Evolutionary conservation across 2,113 vertebrate genomes (phyloP).

Genomic region (Montifringilla adamsi): DNA sequence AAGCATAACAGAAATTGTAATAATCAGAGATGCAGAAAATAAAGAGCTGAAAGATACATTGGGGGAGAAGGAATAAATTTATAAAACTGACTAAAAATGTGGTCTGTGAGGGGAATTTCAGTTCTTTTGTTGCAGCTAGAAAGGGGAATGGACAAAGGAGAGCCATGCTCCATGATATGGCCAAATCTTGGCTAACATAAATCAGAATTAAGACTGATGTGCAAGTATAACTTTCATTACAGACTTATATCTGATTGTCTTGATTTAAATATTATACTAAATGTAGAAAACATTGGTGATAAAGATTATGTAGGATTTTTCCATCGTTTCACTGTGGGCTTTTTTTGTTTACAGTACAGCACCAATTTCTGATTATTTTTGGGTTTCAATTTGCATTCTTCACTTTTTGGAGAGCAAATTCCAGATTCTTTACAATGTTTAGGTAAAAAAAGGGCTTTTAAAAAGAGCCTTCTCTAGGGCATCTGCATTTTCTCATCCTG

Average conservation of each 20-base stretch:
- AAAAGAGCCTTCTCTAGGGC: not conserved
- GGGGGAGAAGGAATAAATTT: not conserved
- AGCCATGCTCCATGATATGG: fast-evolving
- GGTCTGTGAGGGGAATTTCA: not conserved
- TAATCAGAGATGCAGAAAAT: not conserved
- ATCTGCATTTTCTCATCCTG: not conserved
- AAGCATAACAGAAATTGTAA: not conserved
- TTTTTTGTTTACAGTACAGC: not conserved
- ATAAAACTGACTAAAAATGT: not conserved
- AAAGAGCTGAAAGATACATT: not conserved
- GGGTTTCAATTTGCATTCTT: not conserved
- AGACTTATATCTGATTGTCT: not conserved
- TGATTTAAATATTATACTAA: not conserved
- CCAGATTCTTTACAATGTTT: not conserved
- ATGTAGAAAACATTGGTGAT: not conserved
- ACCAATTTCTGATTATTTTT: not conserved
- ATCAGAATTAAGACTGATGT: not conserved
- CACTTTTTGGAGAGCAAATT: not conserved
- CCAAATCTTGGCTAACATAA: not conserved
- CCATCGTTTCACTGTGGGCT: not conserved
- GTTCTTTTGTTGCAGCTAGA: not conserved
- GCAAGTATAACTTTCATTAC: not conserved
- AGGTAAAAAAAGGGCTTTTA: not conserved
- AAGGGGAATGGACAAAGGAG: not conserved
- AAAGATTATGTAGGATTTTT: not conserved